Conservation (phyloP, 2,113 vertebrate genomes). For the Theristicus caerulescens region DNA sequence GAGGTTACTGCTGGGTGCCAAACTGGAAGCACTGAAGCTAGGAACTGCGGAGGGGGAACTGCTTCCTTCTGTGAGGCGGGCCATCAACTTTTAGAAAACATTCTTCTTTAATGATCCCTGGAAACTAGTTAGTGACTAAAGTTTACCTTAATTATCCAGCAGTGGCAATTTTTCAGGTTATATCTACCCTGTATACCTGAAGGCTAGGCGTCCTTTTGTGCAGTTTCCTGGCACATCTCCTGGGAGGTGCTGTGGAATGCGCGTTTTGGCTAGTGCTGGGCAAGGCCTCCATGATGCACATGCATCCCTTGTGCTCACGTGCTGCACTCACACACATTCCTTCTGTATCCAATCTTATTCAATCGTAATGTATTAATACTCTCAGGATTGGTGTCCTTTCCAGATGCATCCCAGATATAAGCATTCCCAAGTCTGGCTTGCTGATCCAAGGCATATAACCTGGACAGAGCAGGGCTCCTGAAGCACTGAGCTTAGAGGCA, state of each 20-base stretch:
- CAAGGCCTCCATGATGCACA: neutral
- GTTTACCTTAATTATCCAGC: neutral
- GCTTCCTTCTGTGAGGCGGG: neutral
- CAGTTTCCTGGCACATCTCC: neutral
- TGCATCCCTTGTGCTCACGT: neutral
- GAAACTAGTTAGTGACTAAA: neutral
- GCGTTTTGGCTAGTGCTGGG: neutral
- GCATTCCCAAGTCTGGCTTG: neutral
- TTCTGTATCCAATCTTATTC: neutral
- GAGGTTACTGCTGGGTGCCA: neutral
- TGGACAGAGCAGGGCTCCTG: neutral
- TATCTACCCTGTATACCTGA: neutral
- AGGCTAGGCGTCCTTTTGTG: neutral
- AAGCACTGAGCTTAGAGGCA: neutral
- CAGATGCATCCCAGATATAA: conserved; percentile 18
- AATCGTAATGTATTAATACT: neutral
- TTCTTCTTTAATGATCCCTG: neutral
- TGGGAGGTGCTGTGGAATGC: neutral
- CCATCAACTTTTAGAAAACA: neutral
- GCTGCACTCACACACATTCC: neutral
- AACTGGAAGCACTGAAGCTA: neutral
- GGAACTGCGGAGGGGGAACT: neutral
- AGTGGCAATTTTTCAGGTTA: neutral
- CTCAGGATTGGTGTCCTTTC: neutral
- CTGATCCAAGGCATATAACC: neutral